Evolutionary conservation across 2,113 vertebrate genomes (phyloP), one percentile per base, ranked within the genome.

Genomic region (Cichladusa arquata): DNA sequence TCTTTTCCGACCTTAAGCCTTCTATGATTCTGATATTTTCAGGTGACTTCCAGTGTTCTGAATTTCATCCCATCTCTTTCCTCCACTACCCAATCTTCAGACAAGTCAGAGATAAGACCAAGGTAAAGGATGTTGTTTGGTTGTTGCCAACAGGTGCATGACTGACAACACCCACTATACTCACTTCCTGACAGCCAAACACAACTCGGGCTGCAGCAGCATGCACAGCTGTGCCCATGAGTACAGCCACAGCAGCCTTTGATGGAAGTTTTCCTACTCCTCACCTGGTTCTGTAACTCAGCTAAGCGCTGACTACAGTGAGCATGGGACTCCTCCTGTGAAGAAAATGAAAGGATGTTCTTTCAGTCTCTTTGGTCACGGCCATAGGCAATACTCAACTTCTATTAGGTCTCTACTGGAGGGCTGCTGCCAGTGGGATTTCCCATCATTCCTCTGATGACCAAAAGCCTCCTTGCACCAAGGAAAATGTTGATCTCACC

Each of bases 271-370:
- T 73, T 72, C 54, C 53, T 62, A 24, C 31, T 89, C 6, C 94
- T 95, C 48, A 95, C 90, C 94, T 92, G 90, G 33, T 50, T 69
- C 86, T 90, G 86, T 34, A 95, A 36, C 54, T 94, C 94, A 24
- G 58, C 40, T 58, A 78, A 51, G 13, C 2, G 60, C 34, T 19
- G 26, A 54, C 26, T 73, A 74, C 86, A 90, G 60, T 3, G 13
- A 15, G 11, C 9, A 3, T 61, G 74, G 66, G 38, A 78, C 19
- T 62, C 38, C 70, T 86, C 82, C 86, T 95, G 92, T 42, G 36
- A 90, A 94, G 45, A n/a, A 70, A 92, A 90, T 1, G 0, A 36
- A 78, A 85, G 33, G 44, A 65, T 70, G 12, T 56, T 67, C 6
- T 24, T 76, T 81, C 9, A 33, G 44, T 86, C 40, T 60, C 26